Evolutionary conservation across 2,797 vertebrate genomes (phyloP).

Genomic region (Delichon dasypus): DNA sequence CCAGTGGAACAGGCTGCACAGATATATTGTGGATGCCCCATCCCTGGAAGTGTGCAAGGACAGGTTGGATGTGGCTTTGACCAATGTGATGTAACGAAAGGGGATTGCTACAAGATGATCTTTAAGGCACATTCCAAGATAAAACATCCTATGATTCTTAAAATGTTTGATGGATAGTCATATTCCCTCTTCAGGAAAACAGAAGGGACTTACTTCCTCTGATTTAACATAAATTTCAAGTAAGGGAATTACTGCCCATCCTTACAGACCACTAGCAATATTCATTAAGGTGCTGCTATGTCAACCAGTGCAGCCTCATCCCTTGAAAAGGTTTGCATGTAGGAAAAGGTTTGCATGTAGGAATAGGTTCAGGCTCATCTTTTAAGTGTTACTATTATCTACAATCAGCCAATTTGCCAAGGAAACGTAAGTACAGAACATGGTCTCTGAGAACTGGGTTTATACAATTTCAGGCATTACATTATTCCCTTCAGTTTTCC

Average conservation of each 20-base stretch:
- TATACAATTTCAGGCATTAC: neutral
- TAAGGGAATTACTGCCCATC: neutral
- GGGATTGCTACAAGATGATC: neutral
- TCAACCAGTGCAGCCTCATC: neutral
- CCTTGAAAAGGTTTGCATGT: neutral
- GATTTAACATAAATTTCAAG: neutral
- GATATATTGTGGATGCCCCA: neutral
- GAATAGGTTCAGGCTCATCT: neutral
- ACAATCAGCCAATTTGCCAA: neutral
- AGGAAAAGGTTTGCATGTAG: neutral
- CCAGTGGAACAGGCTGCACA: accelerated
- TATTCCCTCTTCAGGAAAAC: neutral
- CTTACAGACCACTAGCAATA: neutral
- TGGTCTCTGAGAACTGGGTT: neutral
- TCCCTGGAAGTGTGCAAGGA: neutral
- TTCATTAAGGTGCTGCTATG: neutral
- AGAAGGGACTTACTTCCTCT: neutral
- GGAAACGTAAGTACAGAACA: neutral
- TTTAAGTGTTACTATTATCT: neutral
- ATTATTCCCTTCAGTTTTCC: neutral
- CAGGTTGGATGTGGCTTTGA: neutral
- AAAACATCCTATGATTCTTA: neutral
- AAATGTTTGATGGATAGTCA: neutral
- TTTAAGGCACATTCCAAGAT: neutral
- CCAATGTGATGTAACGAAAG: neutral